Percentiles rank a stretch among this genome's conserved stretches.
Conservation (phyloP, 2,113 vertebrate species). For the Sapajus apella region DNA sequence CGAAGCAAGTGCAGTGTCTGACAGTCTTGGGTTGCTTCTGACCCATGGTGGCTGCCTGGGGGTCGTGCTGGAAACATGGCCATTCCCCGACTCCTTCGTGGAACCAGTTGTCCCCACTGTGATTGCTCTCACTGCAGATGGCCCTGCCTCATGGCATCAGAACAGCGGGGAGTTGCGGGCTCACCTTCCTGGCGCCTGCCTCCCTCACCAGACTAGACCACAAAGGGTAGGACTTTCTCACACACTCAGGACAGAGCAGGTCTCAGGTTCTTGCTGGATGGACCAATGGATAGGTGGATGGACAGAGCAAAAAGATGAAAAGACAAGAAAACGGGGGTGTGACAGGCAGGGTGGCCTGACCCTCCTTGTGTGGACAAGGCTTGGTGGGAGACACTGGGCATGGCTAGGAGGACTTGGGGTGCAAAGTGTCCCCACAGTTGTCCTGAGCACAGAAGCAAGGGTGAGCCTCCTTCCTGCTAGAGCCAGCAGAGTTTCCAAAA, state of each 20-base stretch:
- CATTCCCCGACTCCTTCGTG: not conserved
- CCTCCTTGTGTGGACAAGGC: not conserved
- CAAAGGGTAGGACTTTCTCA: too few relatives aligned
- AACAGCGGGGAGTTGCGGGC: accelerated
- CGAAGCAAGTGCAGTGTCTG: accelerated
- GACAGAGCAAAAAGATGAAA: not conserved
- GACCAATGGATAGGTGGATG: not conserved
- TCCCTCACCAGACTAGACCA: not conserved
- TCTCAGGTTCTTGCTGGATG: not conserved
- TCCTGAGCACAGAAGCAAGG: not conserved
- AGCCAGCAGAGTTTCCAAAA: not conserved
- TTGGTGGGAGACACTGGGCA: not conserved
- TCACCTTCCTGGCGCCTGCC: not conserved
- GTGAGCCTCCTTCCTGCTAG: not conserved
- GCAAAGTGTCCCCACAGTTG: not conserved
- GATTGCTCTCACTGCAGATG: not conserved
- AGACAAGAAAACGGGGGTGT: accelerated
- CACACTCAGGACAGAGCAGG: too few relatives aligned
- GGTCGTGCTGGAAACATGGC: not conserved
- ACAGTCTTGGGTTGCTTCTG: too few relatives aligned
- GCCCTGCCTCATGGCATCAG: too few relatives aligned
- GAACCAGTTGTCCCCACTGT: not conserved
- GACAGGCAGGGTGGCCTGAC: not conserved
- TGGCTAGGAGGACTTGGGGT: too few relatives aligned
- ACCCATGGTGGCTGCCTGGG: accelerated